phyloP scores from a whole-genome alignment of 2,888 invertebrate species.

The Drosophila nigricruria region DNA sequence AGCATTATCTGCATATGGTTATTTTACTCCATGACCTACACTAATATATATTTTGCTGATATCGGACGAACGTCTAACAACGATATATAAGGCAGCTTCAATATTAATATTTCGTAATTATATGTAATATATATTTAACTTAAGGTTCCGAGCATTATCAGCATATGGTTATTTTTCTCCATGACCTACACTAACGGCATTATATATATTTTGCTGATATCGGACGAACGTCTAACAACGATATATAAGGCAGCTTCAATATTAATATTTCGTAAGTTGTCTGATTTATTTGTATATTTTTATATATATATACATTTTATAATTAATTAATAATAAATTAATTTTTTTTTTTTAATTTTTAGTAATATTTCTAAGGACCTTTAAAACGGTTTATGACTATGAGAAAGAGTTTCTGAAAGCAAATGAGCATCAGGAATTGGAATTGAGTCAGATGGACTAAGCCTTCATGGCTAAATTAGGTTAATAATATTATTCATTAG shows the following conservation, averaged over 20 bases:
- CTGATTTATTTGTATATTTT: not conserved
- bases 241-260: not conserved
- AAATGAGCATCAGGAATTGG: not conserved
- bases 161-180: not conserved
- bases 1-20: not conserved
- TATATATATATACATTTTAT: no score
- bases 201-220: not conserved
- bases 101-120: not conserved
- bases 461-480: no score
- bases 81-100: not conserved
- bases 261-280: not conserved
- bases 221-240: not conserved
- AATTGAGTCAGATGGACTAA: not conserved
- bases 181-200: not conserved
- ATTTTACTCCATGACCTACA: not conserved
- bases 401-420: not conserved
- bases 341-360: not conserved
- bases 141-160: not conserved
- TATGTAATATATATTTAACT: no score
- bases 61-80: not conserved
- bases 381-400: slow-evolving; percentile 1
- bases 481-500: slow-evolving; percentile 5
- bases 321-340: no score
- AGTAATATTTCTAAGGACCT: not conserved
- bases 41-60: not conserved